Evolutionary conservation across 2,888 invertebrate genomes (phyloP), one percentile per base, ranked within the genome.

Genomic region (Anarsia innoxiella): DNA sequence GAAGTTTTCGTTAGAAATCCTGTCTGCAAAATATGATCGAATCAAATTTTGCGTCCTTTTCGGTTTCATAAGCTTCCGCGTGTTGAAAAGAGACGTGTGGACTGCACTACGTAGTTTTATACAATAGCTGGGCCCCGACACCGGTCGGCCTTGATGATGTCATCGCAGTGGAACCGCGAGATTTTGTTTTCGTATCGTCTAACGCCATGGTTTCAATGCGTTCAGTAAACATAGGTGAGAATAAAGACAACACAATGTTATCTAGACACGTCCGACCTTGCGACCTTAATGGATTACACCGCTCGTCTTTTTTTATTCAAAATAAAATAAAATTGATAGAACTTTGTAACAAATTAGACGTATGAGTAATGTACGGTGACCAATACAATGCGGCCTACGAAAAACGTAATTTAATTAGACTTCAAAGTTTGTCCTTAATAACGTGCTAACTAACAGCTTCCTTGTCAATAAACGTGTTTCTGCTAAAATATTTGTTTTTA

Each of bases 131-230:
- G 43, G 40, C 39, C 38, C 45, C 49, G 57, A 62, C 59, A 68
- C 70, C 51, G 49, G 71, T 44, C 59, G 73, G 63, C 80, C 80
- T 80, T 79, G 80, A 49, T 79, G 79, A 79, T 75, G 77, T 80
- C 74, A 80, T 63, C 66, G 59, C 47, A 50, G 58, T 8, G 3
- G 58, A 53, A 54, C 56, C 54, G 45, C 42, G 54, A 52, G 60
- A 61, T 70, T n/a, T 59, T 66, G 65, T 65, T 69, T 66, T 64
- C 59, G 59, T 59, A 55, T 46, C 49, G 28, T 35, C 13, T 26
- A 37, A 37, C 52, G 30, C 45, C 40, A 47, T 48, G 46, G 49
- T 52, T 54, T 41, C 48, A 51, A 52, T 49, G 49, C 50, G 23
- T 12, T 2, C 8, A 23, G 11, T 23, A 3, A 23, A 23, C 25